A percentile compares a stretch with the other conserved stretches of the same genome.
Conservation (phyloP, 2,113 vertebrate genomes). For the Thinocorus orbignyianus region DNA sequence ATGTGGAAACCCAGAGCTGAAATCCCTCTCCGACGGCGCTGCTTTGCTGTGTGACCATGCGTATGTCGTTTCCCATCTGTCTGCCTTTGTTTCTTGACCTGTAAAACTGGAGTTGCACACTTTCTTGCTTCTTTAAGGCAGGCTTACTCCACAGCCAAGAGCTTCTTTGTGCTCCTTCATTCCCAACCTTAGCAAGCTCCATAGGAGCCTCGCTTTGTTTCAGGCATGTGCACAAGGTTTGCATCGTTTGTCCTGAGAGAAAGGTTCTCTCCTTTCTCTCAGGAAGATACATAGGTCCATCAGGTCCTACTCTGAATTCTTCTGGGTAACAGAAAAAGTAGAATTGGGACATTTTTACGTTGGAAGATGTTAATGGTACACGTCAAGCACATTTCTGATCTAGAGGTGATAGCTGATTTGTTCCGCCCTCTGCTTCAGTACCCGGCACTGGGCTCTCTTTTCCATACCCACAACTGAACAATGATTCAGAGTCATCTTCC, state of each 20-base stretch:
- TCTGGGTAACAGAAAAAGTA: not conserved
- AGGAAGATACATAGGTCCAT: not conserved
- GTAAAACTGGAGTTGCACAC: not conserved
- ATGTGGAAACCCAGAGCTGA: not conserved
- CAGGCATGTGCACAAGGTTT: not conserved
- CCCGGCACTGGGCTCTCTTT: not conserved
- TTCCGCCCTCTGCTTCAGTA: not conserved
- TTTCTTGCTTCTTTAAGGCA: not conserved
- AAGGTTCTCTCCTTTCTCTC: not conserved
- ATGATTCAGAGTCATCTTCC: not conserved
- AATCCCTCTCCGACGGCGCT: fast-evolving
- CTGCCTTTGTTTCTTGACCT: not conserved
- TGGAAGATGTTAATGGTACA: not conserved
- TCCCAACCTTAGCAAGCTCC: not conserved
- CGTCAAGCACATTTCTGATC: not conserved
- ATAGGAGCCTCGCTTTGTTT: not conserved
- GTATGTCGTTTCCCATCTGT: not conserved
- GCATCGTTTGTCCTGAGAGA: not conserved
- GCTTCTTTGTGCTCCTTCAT: not conserved
- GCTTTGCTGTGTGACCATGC: not conserved
- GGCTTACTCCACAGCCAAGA: not conserved
- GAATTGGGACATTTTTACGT: not conserved
- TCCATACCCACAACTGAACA: not conserved
- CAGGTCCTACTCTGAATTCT: not conserved
- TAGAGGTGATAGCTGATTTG: not conserved